Conservation (phyloP, 2,888 invertebrate species). For the Baronia brevicornis region DNA sequence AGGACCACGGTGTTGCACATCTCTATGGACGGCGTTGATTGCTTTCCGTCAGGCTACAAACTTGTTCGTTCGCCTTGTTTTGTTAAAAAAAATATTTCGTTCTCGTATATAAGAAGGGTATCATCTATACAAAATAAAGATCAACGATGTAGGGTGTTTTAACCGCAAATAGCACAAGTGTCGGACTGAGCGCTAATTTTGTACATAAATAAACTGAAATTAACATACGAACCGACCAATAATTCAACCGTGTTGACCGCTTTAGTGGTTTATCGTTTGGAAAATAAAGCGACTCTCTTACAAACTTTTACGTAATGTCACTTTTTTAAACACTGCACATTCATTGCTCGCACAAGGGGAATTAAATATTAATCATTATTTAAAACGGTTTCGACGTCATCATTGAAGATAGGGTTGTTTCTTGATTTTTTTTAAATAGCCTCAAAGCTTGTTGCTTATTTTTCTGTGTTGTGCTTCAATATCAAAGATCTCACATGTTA, state of each 20-base stretch:
- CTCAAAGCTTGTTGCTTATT: conserved; percentile 4
- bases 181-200: conserved; percentile 19
- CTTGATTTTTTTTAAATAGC: conserved; percentile 8
- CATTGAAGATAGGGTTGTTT: no score
- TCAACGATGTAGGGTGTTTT: neutral
- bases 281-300: conserved; percentile 16
- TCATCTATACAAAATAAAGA: no score
- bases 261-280: conserved; percentile 20
- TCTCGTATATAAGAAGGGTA: no score
- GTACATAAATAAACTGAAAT: conserved; percentile 20
- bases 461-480: conserved; percentile 1
- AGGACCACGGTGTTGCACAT: no score
- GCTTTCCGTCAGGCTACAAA: no score
- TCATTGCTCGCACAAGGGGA: no score
- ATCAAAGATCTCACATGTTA: no score
- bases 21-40: no score
- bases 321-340: neutral
- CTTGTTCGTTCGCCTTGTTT: no score
- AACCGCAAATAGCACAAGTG: conserved; percentile 9
- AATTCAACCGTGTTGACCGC: conserved; percentile 6
- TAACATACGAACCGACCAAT: conserved; percentile 18
- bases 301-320: conserved; percentile 1
- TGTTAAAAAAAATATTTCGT: neutral
- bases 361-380: no score
- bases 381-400: no score